phyloP scores from a whole-genome alignment of 2,888 invertebrate species.

The Micoletzkya japonica region DNA sequence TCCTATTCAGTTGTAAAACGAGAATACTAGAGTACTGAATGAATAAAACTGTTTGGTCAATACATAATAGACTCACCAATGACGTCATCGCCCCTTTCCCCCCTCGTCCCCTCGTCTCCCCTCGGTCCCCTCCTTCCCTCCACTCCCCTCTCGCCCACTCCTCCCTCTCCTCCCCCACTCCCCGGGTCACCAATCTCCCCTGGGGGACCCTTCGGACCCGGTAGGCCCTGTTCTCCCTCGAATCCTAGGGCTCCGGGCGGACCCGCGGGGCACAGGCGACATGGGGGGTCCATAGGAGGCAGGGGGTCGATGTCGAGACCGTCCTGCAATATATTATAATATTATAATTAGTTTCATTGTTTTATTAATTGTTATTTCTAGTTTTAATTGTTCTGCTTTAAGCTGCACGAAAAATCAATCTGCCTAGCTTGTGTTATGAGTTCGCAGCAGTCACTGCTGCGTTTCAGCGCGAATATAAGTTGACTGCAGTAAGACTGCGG shows the following conservation, averaged over 20 bases:
- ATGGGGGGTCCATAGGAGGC: neutral
- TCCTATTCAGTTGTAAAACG: neutral
- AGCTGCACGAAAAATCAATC: too few species aligned
- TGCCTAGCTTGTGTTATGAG: too few species aligned
- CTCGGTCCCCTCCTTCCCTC: neutral
- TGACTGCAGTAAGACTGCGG: too few species aligned
- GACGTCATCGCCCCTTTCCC: too few species aligned
- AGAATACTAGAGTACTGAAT: neutral
- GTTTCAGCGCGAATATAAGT: too few species aligned
- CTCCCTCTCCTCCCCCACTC: neutral
- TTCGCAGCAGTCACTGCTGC: too few species aligned
- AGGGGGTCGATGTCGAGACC: constrained; percentile 6
- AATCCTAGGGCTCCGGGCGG: constrained; percentile 8
- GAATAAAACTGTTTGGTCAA: too few species aligned
- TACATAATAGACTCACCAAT: constrained; percentile 7
- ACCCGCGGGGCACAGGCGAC: constrained; percentile 11
- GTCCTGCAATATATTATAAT: neutral
- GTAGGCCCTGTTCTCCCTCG: constrained; percentile 1
- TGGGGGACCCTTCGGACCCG: neutral
- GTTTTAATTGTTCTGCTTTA: too few species aligned
- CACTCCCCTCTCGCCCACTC: neutral
- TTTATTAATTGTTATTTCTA: too few species aligned
- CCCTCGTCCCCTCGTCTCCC: neutral
- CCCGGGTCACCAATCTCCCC: neutral
- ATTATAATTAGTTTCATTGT: too few species aligned